A percentile compares a stretch with the other conserved stretches of the same genome.
Evolutionary conservation across 2,888 invertebrate genomes (phyloP).

Genomic region (Temnothorax ravouxi): DNA sequence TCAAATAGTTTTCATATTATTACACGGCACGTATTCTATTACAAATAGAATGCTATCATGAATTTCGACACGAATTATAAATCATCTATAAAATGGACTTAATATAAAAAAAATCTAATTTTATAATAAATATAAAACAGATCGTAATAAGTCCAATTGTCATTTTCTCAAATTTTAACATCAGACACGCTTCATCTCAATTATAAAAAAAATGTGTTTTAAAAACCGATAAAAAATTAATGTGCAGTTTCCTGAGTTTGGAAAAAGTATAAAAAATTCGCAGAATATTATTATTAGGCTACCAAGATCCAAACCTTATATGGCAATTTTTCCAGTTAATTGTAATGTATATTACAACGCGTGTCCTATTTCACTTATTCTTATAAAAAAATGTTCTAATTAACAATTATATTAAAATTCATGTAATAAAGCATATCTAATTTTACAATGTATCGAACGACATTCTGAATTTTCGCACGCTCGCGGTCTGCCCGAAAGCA

Average conservation of each 20-base stretch:
- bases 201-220: neutral
- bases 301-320: too few species aligned
- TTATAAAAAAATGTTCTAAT: neutral
- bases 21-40: neutral
- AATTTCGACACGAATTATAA: neutral
- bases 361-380: too few species aligned
- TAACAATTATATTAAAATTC: neutral
- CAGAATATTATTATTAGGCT: too few species aligned
- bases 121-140: neutral
- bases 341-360: too few species aligned
- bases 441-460: neutral
- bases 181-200: neutral
- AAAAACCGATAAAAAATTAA: too few species aligned
- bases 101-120: neutral
- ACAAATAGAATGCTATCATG: neutral
- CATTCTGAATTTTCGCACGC: conserved; percentile 13
- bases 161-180: neutral
- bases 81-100: neutral
- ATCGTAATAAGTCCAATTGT: neutral
- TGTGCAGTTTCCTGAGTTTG: too few species aligned
- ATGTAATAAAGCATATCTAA: neutral
- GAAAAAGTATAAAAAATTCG: too few species aligned
- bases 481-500: conserved; percentile 61
- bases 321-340: too few species aligned
- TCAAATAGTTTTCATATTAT: neutral